A percentile compares a stretch with the other conserved stretches of the same genome.
Conservation (phyloP, 2,888 invertebrate species). For the Hipparchia sbordonii region DNA sequence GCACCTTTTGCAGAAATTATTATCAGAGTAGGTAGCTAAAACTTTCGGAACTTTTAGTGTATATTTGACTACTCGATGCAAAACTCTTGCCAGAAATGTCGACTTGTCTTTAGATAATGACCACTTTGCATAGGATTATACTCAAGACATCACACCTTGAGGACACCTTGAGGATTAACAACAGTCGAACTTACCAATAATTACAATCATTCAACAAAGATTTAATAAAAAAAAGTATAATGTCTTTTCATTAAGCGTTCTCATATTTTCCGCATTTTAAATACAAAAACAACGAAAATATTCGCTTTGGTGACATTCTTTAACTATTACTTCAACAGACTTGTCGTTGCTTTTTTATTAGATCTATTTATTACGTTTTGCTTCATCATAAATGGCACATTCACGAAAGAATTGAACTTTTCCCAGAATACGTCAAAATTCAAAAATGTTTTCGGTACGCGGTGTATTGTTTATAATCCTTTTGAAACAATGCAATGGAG, state of each 20-base stretch:
- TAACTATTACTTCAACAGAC: not conserved
- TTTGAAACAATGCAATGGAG: conserved; percentile 13
- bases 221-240: not conserved
- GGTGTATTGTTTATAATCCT: conserved; percentile 11
- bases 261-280: too few species aligned
- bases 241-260: too few species aligned
- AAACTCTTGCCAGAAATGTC: too few species aligned
- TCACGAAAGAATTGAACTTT: not conserved
- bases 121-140: too few species aligned
- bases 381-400: not conserved
- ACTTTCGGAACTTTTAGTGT: too few species aligned
- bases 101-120: too few species aligned
- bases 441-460: conserved; percentile 9
- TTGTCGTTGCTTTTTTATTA: not conserved
- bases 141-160: not conserved
- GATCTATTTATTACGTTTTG: not conserved
- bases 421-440: not conserved
- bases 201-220: not conserved
- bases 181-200: not conserved
- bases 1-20: too few species aligned
- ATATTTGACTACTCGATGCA: not conserved
- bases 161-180: too few species aligned
- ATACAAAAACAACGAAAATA: not conserved
- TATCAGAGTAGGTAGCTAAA: too few species aligned
- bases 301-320: not conserved